These are phyloP conservation scores for Atherinosoma microstoma DNA, from an alignment of 2,797 vertebrate species.

Conservation along the genomic window DNA sequence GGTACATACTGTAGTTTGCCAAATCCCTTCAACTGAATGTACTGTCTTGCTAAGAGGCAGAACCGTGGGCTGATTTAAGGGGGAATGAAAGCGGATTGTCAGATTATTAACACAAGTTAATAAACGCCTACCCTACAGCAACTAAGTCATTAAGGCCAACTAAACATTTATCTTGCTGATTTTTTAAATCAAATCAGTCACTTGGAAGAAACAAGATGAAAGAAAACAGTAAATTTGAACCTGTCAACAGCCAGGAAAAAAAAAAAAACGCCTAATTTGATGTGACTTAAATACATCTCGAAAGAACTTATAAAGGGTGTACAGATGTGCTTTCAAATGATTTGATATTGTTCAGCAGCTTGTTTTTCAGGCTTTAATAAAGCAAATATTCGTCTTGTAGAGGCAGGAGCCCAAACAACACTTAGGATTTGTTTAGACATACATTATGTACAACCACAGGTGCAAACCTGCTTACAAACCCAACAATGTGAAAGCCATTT, in stretches of 20 bases:
- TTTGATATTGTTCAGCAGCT: slow-evolving; percentile 1
- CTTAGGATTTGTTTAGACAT: slow-evolving; percentile 1
- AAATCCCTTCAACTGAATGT: slow-evolving; percentile 34
- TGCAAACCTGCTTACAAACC: slow-evolving; percentile 14
- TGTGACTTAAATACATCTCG: neutral
- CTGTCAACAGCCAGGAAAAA: slow-evolving; percentile 27
- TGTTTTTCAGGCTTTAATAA: slow-evolving; percentile 5
- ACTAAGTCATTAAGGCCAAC: slow-evolving; percentile 59
- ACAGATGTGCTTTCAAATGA: slow-evolving; percentile 13
- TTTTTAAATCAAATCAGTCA: slow-evolving; percentile 46
- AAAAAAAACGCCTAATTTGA: slow-evolving; percentile 7
- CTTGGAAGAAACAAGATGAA: slow-evolving; percentile 36
- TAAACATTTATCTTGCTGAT: slow-evolving; percentile 55
- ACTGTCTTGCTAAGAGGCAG: slow-evolving; percentile 33
- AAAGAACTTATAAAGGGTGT: slow-evolving; percentile 22
- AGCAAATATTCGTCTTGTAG: slow-evolving; percentile 6
- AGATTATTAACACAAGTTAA: slow-evolving; percentile 68
- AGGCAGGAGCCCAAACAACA: neutral
- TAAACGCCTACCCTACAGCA: slow-evolving; percentile 59
- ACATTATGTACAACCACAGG: slow-evolving; percentile 11
- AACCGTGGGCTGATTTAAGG: slow-evolving; percentile 57
- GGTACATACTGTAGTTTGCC: slow-evolving; percentile 26
- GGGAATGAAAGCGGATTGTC: slow-evolving; percentile 59
- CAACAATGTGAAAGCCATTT: slow-evolving; percentile 14
- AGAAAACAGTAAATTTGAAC: slow-evolving; percentile 16